phyloP scores from a whole-genome alignment of 2,113 vertebrate genomes.

The Albula glossodonta region DNA sequence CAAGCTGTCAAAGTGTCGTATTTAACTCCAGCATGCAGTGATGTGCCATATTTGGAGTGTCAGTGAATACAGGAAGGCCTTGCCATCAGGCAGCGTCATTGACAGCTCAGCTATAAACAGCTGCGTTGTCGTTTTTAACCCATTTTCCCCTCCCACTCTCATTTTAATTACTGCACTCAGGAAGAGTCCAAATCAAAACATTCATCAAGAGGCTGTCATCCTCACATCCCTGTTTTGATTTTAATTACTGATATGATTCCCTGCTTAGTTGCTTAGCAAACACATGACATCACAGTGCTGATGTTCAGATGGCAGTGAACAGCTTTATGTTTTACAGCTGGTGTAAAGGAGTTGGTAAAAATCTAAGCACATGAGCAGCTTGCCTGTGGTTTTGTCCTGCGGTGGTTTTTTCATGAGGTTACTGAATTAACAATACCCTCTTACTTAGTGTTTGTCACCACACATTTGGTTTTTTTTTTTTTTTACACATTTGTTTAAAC shows the following conservation, averaged over 20 bases:
- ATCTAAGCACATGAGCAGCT: neutral
- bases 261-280: neutral
- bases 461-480: neutral
- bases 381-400: neutral
- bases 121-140: neutral
- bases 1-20: neutral
- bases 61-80: neutral
- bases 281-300: neutral
- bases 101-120: neutral
- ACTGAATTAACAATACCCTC: neutral
- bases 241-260: neutral
- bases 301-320: neutral
- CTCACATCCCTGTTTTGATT: neutral
- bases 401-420: neutral
- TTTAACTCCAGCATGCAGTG: neutral
- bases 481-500: neutral
- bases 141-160: neutral
- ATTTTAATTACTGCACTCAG: slow-evolving; percentile 1
- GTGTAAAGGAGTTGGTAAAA: neutral
- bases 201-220: neutral
- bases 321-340: neutral
- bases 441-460: neutral
- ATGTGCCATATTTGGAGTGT: neutral
- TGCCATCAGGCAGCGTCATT: neutral
- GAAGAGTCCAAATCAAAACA: neutral